Evolutionary conservation across 2,113 vertebrate genomes (phyloP), one percentile per base, ranked within the genome.

Genomic region (Cervus canadensis): DNA sequence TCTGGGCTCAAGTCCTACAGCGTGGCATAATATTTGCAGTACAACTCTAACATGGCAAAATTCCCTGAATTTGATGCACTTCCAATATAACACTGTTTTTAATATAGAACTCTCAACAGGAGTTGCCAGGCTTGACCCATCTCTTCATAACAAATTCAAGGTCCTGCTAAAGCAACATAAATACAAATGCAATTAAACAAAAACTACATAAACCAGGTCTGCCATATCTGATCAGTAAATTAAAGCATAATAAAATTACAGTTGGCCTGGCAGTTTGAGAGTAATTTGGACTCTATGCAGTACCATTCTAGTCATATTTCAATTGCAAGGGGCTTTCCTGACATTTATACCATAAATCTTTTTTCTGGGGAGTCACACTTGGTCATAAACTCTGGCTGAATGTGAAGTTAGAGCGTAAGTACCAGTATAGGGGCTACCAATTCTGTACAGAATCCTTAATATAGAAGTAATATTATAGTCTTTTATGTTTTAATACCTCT

Each of bases 171-270:
- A 96, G 71, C 74, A 95, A 86, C 82, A 92, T 48, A 96, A 94
- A 74, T 28, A 92, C 15, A 89, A 92, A 84, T 95, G 33, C 56
- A 91, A 97, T 95, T 93, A 96, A 56, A 93, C 36, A 88, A 94
- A 96, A 59, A 48, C 95, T 95, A 95, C 94, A 88, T 67, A 98
- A 94, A 40, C 93, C 97, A 96, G 96, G 89, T 76, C 95, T 84
- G 59, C 64, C 86, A 78, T 85, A 93, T 82, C 91, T 74, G 56
- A 97, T 59, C 64, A 90, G 87, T 40, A 85, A 95, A 98, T 93
- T 87, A 92, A 93, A 96, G 33, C 26, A 57, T 86, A 94, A 97
- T 95, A 89, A 64, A 98, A 96, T 97, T 87, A 97, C 16, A 85
- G 79, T 74, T 93, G 81, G 36, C 89, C 90, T 89, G 26, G 23